phyloP scores from a whole-genome alignment of 2,797 vertebrate genomes.

The Manis javanica region DNA sequence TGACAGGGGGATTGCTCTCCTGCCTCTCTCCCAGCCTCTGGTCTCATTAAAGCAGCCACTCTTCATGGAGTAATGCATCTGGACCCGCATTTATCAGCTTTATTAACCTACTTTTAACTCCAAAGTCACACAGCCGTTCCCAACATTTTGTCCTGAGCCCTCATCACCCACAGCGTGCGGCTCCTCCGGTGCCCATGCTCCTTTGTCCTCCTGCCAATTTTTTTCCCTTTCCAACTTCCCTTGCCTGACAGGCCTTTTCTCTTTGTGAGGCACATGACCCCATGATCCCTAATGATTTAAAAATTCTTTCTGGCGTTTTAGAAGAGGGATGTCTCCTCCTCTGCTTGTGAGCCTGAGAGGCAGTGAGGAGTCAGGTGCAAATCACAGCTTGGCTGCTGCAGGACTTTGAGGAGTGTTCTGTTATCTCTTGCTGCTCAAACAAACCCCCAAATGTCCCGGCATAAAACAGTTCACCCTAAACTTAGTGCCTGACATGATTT shows the following conservation, averaged over 20 bases:
- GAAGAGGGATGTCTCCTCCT: not conserved
- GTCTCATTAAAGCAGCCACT: not conserved
- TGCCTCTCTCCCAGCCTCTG: not conserved
- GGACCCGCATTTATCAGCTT: not conserved
- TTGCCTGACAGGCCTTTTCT: not conserved
- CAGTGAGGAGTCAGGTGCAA: not conserved
- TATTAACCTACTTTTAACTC: not conserved
- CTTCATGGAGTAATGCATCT: not conserved
- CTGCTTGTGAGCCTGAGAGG: not conserved
- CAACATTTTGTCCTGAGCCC: rapidly evolving
- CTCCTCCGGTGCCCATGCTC: not conserved
- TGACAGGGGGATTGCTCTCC: not conserved
- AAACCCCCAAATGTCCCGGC: not conserved
- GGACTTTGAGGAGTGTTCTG: not conserved
- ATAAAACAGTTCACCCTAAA: not conserved
- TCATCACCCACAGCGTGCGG: rapidly evolving
- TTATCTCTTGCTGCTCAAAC: not conserved
- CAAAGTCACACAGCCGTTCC: not conserved
- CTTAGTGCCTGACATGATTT: not conserved
- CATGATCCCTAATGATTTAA: not conserved
- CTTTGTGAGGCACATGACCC: not conserved
- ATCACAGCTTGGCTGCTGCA: not conserved
- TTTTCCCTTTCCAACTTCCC: too few species aligned
- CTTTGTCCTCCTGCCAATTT: not conserved
- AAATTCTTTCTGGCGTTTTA: not conserved